A percentile compares a stretch with the other conserved stretches of the same genome.
phyloP scores from a whole-genome alignment of 2,888 invertebrate species.

The Pachydiplax longipennis region DNA sequence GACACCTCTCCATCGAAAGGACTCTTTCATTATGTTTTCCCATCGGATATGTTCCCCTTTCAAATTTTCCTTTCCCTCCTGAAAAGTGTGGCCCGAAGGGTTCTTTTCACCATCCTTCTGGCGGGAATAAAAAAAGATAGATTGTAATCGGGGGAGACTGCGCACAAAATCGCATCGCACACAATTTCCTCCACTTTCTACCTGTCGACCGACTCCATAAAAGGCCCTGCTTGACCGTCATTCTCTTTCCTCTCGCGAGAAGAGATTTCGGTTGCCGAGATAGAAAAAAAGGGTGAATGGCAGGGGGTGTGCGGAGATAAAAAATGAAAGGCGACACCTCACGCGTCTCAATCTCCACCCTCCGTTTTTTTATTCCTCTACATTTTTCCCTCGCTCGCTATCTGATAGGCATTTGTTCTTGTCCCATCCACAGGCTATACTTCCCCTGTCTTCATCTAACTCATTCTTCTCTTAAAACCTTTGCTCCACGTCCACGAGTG shows the following conservation, averaged over 20 bases:
- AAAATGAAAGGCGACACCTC: no score
- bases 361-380: not conserved
- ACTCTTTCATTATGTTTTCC: not conserved
- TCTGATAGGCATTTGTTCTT: not conserved
- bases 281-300: no score
- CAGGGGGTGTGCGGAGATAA: no score
- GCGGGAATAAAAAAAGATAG: no score
- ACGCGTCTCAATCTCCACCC: not conserved
- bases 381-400: not conserved
- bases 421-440: not conserved
- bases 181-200: not conserved
- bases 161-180: no score
- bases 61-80: no score
- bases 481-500: no score
- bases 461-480: no score
- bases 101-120: no score
- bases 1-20: not conserved
- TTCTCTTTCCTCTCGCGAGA: not conserved
- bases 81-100: no score
- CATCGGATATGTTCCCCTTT: not conserved
- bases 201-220: not conserved
- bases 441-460: not conserved
- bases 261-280: no score
- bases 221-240: not conserved
- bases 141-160: no score